phyloP scores from a whole-genome alignment of 30 jellyfish, hydroid and myxozoan species.

The Turritopsis dohrnii region DNA sequence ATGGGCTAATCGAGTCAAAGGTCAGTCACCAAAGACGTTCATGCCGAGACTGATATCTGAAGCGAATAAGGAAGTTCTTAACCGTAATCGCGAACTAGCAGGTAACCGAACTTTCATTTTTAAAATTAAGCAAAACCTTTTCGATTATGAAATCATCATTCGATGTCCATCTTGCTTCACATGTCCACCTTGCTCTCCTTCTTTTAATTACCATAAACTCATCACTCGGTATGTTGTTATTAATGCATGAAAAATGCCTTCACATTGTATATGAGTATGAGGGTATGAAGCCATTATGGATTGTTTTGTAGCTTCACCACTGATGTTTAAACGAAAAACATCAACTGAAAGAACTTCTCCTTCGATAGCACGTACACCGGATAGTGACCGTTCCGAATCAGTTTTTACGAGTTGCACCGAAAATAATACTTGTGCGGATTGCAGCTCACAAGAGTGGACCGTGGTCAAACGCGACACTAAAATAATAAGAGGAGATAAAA shows the following conservation, averaged over 20 bases:
- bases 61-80: conserved; percentile 50
- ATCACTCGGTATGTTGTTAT: neutral
- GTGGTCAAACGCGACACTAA: conserved; percentile 29
- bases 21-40: conserved; percentile 49
- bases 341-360: conserved; percentile 12
- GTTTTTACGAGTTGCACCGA: neutral
- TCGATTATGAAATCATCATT: too few species aligned
- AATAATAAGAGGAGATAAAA: neutral
- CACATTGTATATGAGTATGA: too few species aligned
- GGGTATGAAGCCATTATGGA: too few species aligned
- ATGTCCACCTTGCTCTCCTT: neutral
- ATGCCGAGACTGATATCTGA: conserved; percentile 55
- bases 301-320: neutral
- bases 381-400: neutral
- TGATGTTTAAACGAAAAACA: neutral
- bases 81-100: conserved; percentile 27
- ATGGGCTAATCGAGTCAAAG: conserved; percentile 69
- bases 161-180: neutral
- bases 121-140: neutral
- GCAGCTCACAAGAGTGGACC: conserved; percentile 22
- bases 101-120: neutral
- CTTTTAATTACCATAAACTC: neutral
- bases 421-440: neutral
- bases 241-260: too few species aligned
- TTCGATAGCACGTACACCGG: conserved; percentile 13